A percentile compares a stretch with the other conserved stretches of the same genome.
phyloP scores from a whole-genome alignment of 2,113 vertebrate genomes.

The Candoia aspera region DNA sequence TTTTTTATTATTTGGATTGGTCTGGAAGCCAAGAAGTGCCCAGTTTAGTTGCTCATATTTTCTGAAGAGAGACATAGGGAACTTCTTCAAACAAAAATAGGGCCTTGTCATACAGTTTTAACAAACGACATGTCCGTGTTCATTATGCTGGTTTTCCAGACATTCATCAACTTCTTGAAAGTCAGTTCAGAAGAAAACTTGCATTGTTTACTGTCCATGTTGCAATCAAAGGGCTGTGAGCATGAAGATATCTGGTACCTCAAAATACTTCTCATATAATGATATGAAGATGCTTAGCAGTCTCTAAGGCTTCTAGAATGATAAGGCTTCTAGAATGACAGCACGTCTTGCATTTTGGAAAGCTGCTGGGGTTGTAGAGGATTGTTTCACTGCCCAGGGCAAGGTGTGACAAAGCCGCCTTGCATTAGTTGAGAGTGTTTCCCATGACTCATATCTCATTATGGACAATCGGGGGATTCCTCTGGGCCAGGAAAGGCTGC shows the following conservation, averaged over 20 bases:
- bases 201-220: constrained; percentile 61
- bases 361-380: background rate
- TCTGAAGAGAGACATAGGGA: constrained; percentile 56
- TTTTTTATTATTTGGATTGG: constrained; percentile 30
- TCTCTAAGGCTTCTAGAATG: constrained; percentile 66
- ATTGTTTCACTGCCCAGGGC: background rate
- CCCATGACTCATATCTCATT: background rate
- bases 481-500: background rate
- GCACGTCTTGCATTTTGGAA: constrained; percentile 38
- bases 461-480: background rate
- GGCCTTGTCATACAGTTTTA: constrained; percentile 66
- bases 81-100: constrained; percentile 67
- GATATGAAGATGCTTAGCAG: constrained; percentile 59
- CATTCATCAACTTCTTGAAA: constrained; percentile 67
- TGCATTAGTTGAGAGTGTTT: background rate
- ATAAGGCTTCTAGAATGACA: constrained; percentile 64
- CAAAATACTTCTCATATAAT: constrained; percentile 49
- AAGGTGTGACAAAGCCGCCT: background rate
- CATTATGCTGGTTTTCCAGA: constrained; percentile 67
- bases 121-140: constrained; percentile 64
- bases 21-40: constrained; percentile 58
- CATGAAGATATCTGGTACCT: constrained; percentile 58
- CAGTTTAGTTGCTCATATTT: constrained; percentile 46
- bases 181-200: constrained; percentile 62
- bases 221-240: constrained; percentile 62